A percentile compares a stretch with the other conserved stretches of the same genome.
Conservation (phyloP, 2,797 vertebrate genomes). For the Myotis vivesi region DNA sequence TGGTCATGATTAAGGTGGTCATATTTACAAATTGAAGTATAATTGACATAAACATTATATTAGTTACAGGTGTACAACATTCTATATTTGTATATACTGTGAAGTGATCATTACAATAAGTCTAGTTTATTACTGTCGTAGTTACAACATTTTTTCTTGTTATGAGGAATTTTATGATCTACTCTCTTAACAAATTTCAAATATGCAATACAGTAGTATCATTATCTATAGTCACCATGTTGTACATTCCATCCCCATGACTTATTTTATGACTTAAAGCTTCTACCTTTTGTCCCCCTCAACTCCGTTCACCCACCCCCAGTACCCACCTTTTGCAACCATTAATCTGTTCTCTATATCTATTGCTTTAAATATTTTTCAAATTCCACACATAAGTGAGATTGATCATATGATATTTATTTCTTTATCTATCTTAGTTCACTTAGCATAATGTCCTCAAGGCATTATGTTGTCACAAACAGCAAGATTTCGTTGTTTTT, state of each 20-base stretch:
- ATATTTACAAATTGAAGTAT: background rate
- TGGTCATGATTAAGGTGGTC: too few relatives aligned
- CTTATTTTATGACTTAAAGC: too few relatives aligned
- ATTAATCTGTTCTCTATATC: too few relatives aligned
- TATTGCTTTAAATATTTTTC: background rate
- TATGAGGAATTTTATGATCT: background rate
- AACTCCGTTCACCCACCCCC: too few relatives aligned
- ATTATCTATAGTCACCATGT: too few relatives aligned
- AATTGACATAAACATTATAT: background rate
- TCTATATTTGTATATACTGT: background rate
- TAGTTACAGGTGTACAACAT: background rate
- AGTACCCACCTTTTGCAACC: too few relatives aligned
- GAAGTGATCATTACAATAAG: background rate
- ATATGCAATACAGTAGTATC: too few relatives aligned
- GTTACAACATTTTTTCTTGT: background rate
- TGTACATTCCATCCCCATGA: too few relatives aligned
- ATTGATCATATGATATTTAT: background rate
- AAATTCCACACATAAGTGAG: background rate
- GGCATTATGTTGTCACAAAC: background rate
- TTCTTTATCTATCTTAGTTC: background rate
- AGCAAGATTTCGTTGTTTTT: background rate
- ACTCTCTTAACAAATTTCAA: too few relatives aligned
- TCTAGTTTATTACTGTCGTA: background rate
- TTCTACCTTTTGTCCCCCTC: too few relatives aligned
- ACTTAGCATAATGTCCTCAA: background rate